These are phyloP conservation scores for Polydrusus pterygomalis DNA, from an alignment of 2,888 invertebrate genomes.

Conservation along the genomic window DNA sequence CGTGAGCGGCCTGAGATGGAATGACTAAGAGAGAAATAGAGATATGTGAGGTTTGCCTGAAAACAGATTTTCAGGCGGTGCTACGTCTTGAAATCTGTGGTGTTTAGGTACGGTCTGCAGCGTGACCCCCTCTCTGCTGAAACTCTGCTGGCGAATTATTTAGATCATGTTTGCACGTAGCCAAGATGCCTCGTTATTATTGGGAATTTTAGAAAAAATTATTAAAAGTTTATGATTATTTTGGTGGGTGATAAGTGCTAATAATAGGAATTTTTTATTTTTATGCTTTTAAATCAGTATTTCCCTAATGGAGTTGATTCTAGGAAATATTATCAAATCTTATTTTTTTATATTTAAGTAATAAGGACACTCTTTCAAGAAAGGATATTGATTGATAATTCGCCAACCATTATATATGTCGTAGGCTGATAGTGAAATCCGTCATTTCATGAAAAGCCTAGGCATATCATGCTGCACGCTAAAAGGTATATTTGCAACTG, in stretches of 20 bases:
- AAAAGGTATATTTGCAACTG: too few species aligned
- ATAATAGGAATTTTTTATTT: neutral
- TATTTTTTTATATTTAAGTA: too few species aligned
- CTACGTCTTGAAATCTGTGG: conserved; percentile 20
- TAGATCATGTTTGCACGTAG: neutral
- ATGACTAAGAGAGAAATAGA: conserved; percentile 41
- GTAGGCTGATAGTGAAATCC: too few species aligned
- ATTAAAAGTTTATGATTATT: neutral
- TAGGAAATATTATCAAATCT: too few species aligned
- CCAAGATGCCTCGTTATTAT: neutral
- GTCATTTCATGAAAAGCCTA: too few species aligned
- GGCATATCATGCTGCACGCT: too few species aligned
- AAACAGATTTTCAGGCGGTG: conserved; percentile 23
- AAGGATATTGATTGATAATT: too few species aligned
- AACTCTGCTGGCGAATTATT: conserved; percentile 4
- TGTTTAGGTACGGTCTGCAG: conserved; percentile 9
- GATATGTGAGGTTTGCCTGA: conserved; percentile 21
- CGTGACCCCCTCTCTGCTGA: conserved; percentile 13
- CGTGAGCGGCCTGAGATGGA: conserved; percentile 38
- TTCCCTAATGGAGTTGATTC: too few species aligned
- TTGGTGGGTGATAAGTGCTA: neutral
- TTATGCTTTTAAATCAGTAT: too few species aligned
- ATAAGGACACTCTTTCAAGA: too few species aligned
- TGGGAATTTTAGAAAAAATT: neutral
- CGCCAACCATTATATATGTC: too few species aligned